Percentiles rank a stretch among this genome's conserved stretches.
These are phyloP conservation scores for Fukomys damarensis DNA, from an alignment of 2,113 vertebrate genomes.

Conservation along the genomic window DNA sequence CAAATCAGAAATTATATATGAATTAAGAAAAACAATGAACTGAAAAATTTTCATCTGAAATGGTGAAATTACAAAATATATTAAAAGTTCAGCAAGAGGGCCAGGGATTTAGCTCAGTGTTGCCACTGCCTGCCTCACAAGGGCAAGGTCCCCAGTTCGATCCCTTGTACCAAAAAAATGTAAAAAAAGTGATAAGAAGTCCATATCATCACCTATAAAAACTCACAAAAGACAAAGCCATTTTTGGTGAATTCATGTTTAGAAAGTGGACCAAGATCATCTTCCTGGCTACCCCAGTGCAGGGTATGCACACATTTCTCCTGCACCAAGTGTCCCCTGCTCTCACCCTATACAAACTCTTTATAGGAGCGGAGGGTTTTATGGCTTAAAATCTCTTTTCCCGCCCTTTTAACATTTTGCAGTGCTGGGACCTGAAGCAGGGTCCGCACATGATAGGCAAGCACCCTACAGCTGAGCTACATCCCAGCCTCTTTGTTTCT, in stretches of 20 bases:
- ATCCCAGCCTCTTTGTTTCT: not conserved
- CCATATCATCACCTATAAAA: not conserved
- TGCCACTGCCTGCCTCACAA: no score
- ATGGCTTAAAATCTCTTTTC: not conserved
- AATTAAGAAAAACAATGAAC: not conserved
- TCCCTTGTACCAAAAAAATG: no score
- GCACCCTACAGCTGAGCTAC: not conserved
- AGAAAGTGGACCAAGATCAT: not conserved
- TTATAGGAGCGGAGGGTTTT: not conserved
- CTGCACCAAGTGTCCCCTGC: not conserved
- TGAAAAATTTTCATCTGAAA: not conserved
- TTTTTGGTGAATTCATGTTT: not conserved
- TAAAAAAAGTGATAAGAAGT: no score
- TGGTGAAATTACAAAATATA: not conserved
- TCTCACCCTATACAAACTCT: not conserved
- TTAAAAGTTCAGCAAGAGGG: conserved; percentile 12
- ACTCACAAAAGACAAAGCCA: not conserved
- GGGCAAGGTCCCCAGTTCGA: no score
- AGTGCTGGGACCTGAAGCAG: not conserved
- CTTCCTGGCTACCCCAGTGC: not conserved
- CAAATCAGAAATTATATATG: not conserved
- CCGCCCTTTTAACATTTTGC: not conserved
- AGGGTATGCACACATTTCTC: not conserved
- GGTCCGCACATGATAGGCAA: not conserved
- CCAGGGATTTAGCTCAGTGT: no score